These are phyloP conservation scores for Synodontis membranacea DNA, from an alignment of 2,113 vertebrate genomes.

Conservation along the genomic window DNA sequence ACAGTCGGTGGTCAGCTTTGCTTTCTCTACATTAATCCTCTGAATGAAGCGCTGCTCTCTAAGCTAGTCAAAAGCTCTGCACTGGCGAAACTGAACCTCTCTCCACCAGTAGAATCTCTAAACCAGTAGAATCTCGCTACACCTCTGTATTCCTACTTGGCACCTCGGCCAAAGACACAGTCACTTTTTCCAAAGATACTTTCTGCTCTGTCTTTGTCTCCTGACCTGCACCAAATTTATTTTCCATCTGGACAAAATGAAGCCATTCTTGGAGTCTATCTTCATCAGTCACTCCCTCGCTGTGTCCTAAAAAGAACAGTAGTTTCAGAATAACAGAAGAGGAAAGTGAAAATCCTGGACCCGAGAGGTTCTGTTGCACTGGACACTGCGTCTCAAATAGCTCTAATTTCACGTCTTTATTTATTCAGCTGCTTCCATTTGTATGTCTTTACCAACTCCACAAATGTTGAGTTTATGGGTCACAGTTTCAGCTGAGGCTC, in stretches of 20 bases:
- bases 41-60: constrained; percentile 31
- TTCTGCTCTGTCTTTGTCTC: constrained; percentile 19
- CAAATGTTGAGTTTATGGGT: constrained; percentile 20
- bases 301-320: constrained; percentile 6
- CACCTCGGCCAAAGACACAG: constrained; percentile 5
- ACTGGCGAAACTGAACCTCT: constrained; percentile 22
- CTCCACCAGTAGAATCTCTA: constrained; percentile 5
- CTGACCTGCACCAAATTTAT: constrained; percentile 51
- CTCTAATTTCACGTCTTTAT: constrained; percentile 35
- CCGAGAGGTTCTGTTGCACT: neutral
- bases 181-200: constrained; percentile 52
- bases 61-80: neutral
- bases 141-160: constrained; percentile 49
- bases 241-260: constrained; percentile 46
- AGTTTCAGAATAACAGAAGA: constrained; percentile 2
- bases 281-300: constrained; percentile 16
- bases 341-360: neutral
- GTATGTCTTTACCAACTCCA: constrained; percentile 8
- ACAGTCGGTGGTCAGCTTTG: constrained; percentile 18
- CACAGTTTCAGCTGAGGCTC: constrained; percentile 29
- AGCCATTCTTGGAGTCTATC: constrained; percentile 4
- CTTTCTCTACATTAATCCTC: constrained; percentile 33
- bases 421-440: constrained; percentile 42
- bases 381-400: constrained; percentile 13
- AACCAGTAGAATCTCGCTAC: constrained; percentile 23